phyloP scores from a whole-genome alignment of 2,888 invertebrate genomes.

The Pocota personata region DNA sequence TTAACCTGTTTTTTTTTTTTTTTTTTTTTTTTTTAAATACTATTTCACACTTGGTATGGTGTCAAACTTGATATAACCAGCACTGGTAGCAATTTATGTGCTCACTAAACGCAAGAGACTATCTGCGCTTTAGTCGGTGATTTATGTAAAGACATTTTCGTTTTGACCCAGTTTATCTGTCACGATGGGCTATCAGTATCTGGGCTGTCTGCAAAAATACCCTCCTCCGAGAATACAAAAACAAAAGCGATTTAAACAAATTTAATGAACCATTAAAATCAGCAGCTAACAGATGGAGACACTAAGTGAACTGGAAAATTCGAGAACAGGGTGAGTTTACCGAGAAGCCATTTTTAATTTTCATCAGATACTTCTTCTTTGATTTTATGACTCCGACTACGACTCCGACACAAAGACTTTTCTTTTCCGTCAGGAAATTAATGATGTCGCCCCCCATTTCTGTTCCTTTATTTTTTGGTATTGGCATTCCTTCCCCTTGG shows the following conservation, averaged over 20 bases:
- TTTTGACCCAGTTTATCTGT: slow-evolving; percentile 29
- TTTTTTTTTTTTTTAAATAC: slow-evolving; percentile 11
- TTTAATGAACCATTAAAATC: slow-evolving; percentile 28
- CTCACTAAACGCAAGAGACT: background rate
- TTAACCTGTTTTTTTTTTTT: slow-evolving; percentile 27
- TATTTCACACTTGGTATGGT: slow-evolving; percentile 23
- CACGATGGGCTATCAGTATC: too few relatives aligned
- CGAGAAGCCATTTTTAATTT: slow-evolving; percentile 35
- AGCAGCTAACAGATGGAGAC: slow-evolving; percentile 11
- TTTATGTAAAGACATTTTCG: background rate
- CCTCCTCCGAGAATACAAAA: background rate
- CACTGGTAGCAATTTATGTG: background rate
- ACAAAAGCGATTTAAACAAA: background rate
- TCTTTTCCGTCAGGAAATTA: slow-evolving; percentile 37
- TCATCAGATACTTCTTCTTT: slow-evolving; percentile 11
- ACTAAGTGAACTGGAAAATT: slow-evolving; percentile 6
- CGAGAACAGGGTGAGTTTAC: background rate
- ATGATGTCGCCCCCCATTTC: slow-evolving; percentile 33
- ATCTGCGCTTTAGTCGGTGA: background rate
- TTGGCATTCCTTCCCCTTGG: slow-evolving; percentile 25
- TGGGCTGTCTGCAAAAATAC: background rate
- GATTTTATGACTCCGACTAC: slow-evolving; percentile 58
- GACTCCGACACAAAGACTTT: slow-evolving; percentile 35
- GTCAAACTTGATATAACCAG: slow-evolving; percentile 28
- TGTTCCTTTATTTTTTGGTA: background rate